These are phyloP conservation scores for Melanotaenia nigrans DNA, from an alignment of 2,797 vertebrate genomes.

Conservation along the genomic window DNA sequence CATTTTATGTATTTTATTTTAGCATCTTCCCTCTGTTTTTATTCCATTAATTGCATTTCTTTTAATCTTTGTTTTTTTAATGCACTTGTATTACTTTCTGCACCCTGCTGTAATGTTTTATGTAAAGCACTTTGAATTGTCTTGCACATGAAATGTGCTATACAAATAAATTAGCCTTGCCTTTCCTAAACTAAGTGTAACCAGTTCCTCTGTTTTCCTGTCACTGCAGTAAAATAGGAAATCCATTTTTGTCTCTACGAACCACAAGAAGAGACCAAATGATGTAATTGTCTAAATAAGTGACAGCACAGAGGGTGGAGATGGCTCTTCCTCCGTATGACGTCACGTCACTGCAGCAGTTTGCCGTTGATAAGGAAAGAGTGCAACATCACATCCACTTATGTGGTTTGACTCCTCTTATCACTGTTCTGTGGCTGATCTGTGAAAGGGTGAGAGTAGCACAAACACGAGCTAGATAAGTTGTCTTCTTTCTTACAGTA, in stretches of 20 bases:
- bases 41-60: too few species aligned
- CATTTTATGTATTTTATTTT: too few species aligned
- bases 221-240: conserved; percentile 3
- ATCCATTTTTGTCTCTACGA: neutral
- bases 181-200: too few species aligned
- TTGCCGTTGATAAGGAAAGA: conserved; percentile 72
- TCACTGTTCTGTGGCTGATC: conserved; percentile 43
- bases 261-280: conserved; percentile 27
- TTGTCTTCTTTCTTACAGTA: conserved; percentile 8
- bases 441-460: conserved; percentile 34
- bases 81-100: too few species aligned
- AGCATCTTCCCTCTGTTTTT: too few species aligned
- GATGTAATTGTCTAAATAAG: conserved; percentile 62
- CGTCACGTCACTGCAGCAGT: conserved; percentile 74
- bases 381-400: conserved; percentile 68
- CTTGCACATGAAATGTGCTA: too few species aligned
- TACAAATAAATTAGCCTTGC: too few species aligned
- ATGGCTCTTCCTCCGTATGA: conserved; percentile 58
- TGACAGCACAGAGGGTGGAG: conserved; percentile 42
- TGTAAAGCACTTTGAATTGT: too few species aligned
- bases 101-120: too few species aligned
- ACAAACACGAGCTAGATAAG: conserved; percentile 18
- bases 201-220: neutral
- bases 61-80: too few species aligned
- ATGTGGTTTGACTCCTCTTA: conserved; percentile 60